Conservation (phyloP, 2,888 invertebrate genomes). For the Scaptomyza reducta region DNA sequence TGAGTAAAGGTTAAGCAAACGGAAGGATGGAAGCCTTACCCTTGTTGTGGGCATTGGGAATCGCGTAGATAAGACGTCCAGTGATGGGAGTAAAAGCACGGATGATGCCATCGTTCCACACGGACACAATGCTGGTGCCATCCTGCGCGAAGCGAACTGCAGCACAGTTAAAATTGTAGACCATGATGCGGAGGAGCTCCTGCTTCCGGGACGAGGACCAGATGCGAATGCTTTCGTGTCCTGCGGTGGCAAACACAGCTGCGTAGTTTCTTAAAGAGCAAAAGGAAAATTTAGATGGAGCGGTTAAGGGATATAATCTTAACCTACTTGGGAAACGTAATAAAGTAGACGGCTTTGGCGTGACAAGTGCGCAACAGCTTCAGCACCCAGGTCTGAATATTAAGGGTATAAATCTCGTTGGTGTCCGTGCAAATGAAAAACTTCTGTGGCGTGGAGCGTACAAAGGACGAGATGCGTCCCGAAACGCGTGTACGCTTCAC, state of each 20-base stretch:
- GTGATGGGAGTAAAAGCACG: conserved; percentile 92
- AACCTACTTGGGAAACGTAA: conserved; percentile 92
- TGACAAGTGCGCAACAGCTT: conserved; percentile 93
- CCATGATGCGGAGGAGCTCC: conserved; percentile 92
- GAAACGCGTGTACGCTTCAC: conserved; percentile 86
- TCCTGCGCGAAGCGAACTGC: conserved; percentile 90
- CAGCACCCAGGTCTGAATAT: conserved; percentile 88
- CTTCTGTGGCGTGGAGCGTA: conserved; percentile 86
- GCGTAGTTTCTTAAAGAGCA: conserved; percentile 87
- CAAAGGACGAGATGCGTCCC: conserved; percentile 90
- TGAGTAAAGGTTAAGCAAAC: neutral
- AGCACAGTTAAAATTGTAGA: conserved; percentile 95
- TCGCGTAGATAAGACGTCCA: conserved; percentile 91
- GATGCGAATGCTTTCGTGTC: conserved; percentile 92
- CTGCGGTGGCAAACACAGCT: conserved; percentile 94
- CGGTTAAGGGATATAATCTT: neutral
- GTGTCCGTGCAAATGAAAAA: conserved; percentile 90
- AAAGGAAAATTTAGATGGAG: conserved; percentile 17
- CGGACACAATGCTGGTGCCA: conserved; percentile 92
- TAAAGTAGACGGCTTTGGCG: conserved; percentile 90
- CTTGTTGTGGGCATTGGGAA: conserved; percentile 95
- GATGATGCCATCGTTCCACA: conserved; percentile 93
- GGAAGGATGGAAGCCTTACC: conserved; percentile 29
- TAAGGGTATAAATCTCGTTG: conserved; percentile 92
- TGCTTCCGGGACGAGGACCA: conserved; percentile 91